phyloP scores from a whole-genome alignment of 2,888 invertebrate genomes.

The Tetropium fuscum region DNA sequence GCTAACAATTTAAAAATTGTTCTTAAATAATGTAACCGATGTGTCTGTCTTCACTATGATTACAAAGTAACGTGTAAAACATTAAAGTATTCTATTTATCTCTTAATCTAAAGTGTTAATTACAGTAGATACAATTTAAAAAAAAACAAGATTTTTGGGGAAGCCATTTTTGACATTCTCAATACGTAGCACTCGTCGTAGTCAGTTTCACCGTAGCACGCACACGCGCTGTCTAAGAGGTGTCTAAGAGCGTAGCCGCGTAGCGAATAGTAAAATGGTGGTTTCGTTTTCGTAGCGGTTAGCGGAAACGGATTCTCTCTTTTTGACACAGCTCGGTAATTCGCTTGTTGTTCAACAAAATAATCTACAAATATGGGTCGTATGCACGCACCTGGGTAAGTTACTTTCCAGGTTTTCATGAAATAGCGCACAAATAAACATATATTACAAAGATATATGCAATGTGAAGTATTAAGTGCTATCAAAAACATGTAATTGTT shows the following conservation, averaged over 20 bases:
- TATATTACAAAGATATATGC: no score
- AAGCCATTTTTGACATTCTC: constrained; percentile 42
- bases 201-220: neutral
- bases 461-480: no score
- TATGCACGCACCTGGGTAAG: constrained; percentile 99
- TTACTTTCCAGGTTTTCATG: constrained; percentile 33
- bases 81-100: neutral
- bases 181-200: constrained; percentile 9
- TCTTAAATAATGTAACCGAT: constrained; percentile 1
- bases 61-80: neutral
- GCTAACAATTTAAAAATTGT: neutral
- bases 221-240: constrained; percentile 20
- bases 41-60: constrained; percentile 1
- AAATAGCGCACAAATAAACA: neutral
- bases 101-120: constrained; percentile 2
- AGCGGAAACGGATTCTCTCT: no score
- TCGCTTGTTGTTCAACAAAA: neutral
- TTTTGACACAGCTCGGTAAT: constrained; percentile 26
- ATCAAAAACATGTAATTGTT: constrained; percentile 66
- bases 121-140: constrained; percentile 10
- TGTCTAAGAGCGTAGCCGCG: constrained; percentile 14
- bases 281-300: no score
- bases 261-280: no score
- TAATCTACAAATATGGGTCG: constrained; percentile 87
- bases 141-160: constrained; percentile 20